Evolutionary conservation across 2,113 vertebrate species (phyloP).

Genomic region (Phaethornis superciliosus): DNA sequence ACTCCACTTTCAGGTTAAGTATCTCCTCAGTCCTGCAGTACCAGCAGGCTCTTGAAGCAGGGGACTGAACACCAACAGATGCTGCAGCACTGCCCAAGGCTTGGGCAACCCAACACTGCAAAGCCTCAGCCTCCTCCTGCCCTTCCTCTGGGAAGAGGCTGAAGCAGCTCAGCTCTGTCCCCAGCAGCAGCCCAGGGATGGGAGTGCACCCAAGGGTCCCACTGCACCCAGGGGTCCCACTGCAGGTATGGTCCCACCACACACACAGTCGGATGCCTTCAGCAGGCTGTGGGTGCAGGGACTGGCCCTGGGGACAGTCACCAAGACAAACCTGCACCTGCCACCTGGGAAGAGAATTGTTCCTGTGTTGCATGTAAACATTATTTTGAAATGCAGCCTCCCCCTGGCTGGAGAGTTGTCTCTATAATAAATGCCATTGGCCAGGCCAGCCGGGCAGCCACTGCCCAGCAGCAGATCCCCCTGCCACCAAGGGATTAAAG

Average conservation of each 20-base stretch:
- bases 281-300: too few relatives aligned
- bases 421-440: background rate
- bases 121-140: rapidly evolving
- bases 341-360: rapidly evolving
- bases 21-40: too few relatives aligned
- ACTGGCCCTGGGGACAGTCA: background rate
- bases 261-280: rapidly evolving
- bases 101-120: rapidly evolving
- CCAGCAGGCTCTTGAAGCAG: background rate
- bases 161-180: background rate
- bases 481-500: background rate
- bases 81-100: too few relatives aligned
- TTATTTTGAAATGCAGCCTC: background rate
- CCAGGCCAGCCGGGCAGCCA: rapidly evolving
- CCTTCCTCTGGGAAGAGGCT: background rate
- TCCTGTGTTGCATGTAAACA: rapidly evolving
- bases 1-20: background rate
- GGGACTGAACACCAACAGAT: rapidly evolving
- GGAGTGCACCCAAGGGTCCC: rapidly evolving
- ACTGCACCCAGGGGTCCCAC: too few relatives aligned
- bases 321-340: rapidly evolving
- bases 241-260: too few relatives aligned
- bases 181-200: too few relatives aligned
- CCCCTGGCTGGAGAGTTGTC: background rate
- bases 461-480: too few relatives aligned